A percentile compares a stretch with the other conserved stretches of the same genome.
Conservation (phyloP, 2,113 vertebrate species). For the Mormoops blainvillei region DNA sequence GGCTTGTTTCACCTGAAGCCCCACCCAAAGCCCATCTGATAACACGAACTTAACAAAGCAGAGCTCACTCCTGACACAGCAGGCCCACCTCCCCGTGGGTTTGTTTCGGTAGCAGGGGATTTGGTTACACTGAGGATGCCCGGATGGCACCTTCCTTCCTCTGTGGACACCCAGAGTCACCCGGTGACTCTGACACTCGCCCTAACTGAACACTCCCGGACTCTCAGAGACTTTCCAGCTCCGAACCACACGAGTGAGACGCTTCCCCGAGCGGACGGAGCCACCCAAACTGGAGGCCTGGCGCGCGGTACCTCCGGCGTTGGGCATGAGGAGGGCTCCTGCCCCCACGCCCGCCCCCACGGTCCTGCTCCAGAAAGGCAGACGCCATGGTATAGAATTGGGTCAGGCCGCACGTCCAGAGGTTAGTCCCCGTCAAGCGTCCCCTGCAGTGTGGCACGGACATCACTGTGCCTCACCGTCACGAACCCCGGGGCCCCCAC, state of each 20-base stretch:
- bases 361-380: no score
- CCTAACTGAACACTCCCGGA: background rate
- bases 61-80: background rate
- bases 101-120: background rate
- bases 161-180: background rate
- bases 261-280: no score
- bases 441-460: background rate
- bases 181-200: background rate
- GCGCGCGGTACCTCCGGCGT: no score
- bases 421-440: background rate
- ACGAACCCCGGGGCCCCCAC: no score
- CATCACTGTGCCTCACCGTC: background rate
- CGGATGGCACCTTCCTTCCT: background rate
- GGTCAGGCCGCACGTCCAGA: background rate
- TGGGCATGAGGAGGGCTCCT: no score
- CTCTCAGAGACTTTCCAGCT: no score
- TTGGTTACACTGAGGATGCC: background rate
- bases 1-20: background rate
- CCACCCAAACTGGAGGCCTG: no score
- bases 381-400: background rate
- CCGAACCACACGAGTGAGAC: no score
- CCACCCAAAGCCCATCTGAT: background rate
- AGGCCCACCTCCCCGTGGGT: background rate
- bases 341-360: no score
- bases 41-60: background rate